Evolutionary conservation across 2,113 vertebrate genomes (phyloP), one percentile per base, ranked within the genome.

Genomic region (Oxyura jamaicensis): DNA sequence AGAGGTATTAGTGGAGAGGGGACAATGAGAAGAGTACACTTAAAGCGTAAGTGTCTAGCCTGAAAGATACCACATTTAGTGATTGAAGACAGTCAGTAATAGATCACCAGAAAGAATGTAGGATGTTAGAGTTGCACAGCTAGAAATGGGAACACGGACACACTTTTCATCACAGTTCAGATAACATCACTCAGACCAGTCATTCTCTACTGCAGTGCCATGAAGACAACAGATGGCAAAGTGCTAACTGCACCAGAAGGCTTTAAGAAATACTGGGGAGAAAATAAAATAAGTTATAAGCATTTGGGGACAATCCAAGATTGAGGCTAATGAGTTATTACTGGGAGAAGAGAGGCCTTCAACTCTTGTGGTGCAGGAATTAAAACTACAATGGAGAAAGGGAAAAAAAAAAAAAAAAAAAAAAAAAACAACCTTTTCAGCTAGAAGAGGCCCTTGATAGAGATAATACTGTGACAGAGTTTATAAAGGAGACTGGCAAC

Each of bases 31-130:
- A 26, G 53, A 86, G 7, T n/a, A 58, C 8, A 59, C 28, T 96
- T 95, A 85, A 87, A 36, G 18, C 75, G 33, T 13, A 87, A 81
- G 60, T 69, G 55, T 55, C 69, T 88, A 69, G 46, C 66, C 69
- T 80, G 65, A 96, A 97, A 96, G 88, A 95, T 60, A 87, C 16
- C 33, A 60, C 25, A 50, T 90, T 92, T 88, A 95, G 72, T 88
- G 79, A 91, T 1, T 82, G 48, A 90, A 93, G 79, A 93, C 69
- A 95, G 29, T 39, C 74, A 78, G 28, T 36, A 86, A 96, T 87
- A 88, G 56, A 96, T 91, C 91, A 96, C 13, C 6, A 56, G 68
- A 60, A 68, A 90, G 44, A 94, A 77, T n/a, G 26, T 26, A 75
- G 21, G 60, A 21, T 81, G 41, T 52, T 91, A 68, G 77, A 62